Conservation (phyloP, 2,113 vertebrate species). For the Carassius auratus region DNA sequence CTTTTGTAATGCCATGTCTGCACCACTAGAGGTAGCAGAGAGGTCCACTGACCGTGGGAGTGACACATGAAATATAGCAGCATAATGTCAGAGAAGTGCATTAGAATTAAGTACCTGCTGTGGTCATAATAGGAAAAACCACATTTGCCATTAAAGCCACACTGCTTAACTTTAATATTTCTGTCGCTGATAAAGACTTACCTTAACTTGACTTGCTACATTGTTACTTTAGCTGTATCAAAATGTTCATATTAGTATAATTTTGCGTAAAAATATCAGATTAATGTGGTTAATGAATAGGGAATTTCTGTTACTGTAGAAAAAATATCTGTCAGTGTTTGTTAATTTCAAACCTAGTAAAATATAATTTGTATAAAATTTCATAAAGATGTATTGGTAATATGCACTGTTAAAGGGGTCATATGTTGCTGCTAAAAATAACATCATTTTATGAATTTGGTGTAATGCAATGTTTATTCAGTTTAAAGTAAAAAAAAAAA, state of each 20-base stretch:
- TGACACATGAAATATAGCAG: conserved; percentile 42
- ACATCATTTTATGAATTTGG: no score
- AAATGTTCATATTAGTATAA: not conserved
- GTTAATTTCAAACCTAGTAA: not conserved
- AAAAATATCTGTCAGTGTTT: not conserved
- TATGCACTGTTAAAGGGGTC: not conserved
- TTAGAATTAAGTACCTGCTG: conserved; percentile 37
- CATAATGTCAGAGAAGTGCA: conserved; percentile 38
- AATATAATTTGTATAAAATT: not conserved
- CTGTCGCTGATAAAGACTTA: not conserved
- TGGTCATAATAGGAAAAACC: conserved; percentile 13
- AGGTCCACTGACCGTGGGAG: not conserved
- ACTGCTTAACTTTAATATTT: conserved; percentile 1
- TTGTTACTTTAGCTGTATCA: not conserved
- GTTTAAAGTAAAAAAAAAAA: no score
- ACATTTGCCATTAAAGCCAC: not conserved
- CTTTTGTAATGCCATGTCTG: conserved; percentile 11
- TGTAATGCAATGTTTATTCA: no score
- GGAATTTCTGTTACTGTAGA: no score
- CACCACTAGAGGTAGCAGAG: conserved; percentile 41
- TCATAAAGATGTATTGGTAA: not conserved
- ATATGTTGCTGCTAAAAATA: no score
- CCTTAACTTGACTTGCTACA: not conserved
- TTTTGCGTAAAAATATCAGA: not conserved
- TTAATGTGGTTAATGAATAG: no score